Conservation (phyloP, 2,797 vertebrate genomes). For the Molossus alvarezi region DNA sequence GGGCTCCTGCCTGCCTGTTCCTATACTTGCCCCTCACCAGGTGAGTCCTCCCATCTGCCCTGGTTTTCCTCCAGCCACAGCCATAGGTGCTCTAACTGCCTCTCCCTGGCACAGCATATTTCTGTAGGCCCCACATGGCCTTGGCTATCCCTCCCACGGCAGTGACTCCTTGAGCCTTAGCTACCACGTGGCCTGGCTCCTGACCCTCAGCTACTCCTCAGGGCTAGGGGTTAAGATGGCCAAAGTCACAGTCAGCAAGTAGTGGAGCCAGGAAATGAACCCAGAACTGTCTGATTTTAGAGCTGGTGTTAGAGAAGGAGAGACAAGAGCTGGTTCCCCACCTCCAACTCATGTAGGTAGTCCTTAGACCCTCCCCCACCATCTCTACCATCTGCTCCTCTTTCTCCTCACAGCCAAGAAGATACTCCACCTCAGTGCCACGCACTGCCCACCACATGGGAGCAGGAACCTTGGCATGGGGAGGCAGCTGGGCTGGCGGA, state of each 20-base stretch:
- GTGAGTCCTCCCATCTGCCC: neutral
- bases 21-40: neutral
- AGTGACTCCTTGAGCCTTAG: neutral
- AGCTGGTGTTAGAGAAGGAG: conserved; percentile 37
- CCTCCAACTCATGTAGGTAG: neutral
- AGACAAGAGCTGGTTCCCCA: conserved; percentile 27
- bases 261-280: neutral
- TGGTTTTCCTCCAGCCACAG: neutral
- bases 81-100: neutral
- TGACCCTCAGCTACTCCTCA: conserved; percentile 61
- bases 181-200: conserved; percentile 60
- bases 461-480: conserved; percentile 37
- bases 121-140: neutral
- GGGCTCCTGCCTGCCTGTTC: neutral
- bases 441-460: conserved; percentile 50
- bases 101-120: neutral
- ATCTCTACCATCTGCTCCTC: conserved; percentile 64
- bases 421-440: conserved; percentile 3
- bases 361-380: conserved; percentile 42
- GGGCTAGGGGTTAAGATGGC: conserved; percentile 53
- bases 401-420: conserved; percentile 60
- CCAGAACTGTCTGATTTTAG: neutral
- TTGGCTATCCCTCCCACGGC: neutral
- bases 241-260: conserved; percentile 28
- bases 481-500: conserved; percentile 8